Evolutionary conservation across 2,797 vertebrate genomes (phyloP).

Genomic region (Gastrophryne carolinensis): DNA sequence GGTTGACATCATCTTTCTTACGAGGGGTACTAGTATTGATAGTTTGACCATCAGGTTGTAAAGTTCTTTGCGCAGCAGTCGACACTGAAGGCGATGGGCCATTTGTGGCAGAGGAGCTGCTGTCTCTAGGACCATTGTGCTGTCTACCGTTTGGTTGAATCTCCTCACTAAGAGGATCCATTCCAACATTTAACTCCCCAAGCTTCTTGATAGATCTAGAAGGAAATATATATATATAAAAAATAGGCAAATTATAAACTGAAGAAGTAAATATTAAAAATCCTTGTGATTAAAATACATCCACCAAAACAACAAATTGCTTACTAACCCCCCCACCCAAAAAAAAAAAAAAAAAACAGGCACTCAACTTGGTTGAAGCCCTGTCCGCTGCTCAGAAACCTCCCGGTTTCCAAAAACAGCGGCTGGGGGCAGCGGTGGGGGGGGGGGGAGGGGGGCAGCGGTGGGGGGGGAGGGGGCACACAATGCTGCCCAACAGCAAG

Average conservation of each 20-base stretch:
- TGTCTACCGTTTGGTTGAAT: conserved; percentile 75
- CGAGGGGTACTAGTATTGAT: conserved; percentile 78
- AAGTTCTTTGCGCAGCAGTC: conserved; percentile 64
- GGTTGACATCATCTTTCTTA: conserved; percentile 64
- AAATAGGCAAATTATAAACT: not conserved
- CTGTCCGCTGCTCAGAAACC: no score
- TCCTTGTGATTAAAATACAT: no score
- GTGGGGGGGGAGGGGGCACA: no score
- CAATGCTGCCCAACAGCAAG: no score
- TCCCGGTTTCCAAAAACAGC: no score
- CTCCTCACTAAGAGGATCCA: conserved; percentile 87
- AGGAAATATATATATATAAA: conserved; percentile 22
- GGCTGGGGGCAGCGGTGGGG: no score
- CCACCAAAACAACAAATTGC: no score
- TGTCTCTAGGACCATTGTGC: conserved; percentile 76
- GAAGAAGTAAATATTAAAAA: no score
- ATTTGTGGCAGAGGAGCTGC: conserved; percentile 57
- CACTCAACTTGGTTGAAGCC: no score
- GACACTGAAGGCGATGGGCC: conserved; percentile 61
- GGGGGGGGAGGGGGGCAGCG: no score
- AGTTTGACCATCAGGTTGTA: conserved; percentile 60
- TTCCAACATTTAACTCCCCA: conserved; percentile 89
- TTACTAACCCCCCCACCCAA: no score
- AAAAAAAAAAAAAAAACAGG: no score
- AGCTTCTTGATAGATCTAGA: conserved; percentile 92